Evolutionary conservation across 2,113 vertebrate genomes (phyloP), one percentile per base, ranked within the genome.

Genomic region (Dipodomys spectabilis): DNA sequence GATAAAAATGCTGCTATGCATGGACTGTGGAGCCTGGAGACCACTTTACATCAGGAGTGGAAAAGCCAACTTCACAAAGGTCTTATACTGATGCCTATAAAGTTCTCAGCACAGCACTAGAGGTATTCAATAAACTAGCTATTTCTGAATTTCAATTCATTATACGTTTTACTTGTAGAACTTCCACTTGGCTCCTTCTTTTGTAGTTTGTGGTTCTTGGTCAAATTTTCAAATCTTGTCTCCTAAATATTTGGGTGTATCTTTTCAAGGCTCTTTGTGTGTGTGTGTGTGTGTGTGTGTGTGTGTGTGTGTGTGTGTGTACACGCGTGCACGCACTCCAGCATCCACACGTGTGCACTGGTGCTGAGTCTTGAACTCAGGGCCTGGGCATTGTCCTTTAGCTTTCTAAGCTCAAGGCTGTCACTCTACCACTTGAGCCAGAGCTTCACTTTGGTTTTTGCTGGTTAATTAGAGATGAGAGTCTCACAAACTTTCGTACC

Each of bases 111-210:
- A 13, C 7, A 28, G 20, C 2, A 0, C 12, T 7, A 0, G 44
- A 94, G 72, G 30, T 72, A 16, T 53, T 35, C 65, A 12, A 20
- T 18, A 91, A 27, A 53, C 45, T 44, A 27, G 5, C 19, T 86
- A 22, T 83, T 74, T 91, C 86, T 92, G 72, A 82, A 65, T 65
- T 57, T 75, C n/a, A 73, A 45, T 22, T 88, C 11, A 86, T 67
- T 86, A 68, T 16, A 35, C 44, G 28, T 92, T 89, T 93, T 62
- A 19, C 28, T 94, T 83, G 83, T 92, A 74, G 35, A 74, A 28
- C 82, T 83, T 90, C 64, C 28, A 60, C 44, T 64, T 88, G 64
- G 57, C 84, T 92, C 88, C 89, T 60, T 49, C 65, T 82, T 75
- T 35, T 32, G 68, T 16, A 64, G 20, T 87, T 75, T 74, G 22